phyloP scores from a whole-genome alignment of 1,140 invertebrate genomes.

The Zaprionus kolodkinae region DNA sequence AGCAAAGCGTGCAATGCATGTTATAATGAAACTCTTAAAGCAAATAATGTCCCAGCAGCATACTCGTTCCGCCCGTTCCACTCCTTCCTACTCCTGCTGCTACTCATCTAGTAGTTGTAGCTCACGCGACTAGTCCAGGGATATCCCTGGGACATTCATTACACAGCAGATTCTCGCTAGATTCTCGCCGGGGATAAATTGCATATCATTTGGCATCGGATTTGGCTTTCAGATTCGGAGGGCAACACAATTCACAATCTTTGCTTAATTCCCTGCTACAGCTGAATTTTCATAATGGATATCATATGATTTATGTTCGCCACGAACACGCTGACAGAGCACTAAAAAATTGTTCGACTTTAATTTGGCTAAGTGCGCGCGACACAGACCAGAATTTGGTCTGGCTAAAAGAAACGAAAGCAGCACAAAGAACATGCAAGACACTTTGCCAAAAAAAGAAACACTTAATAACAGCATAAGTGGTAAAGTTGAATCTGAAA shows the following conservation, averaged over 20 bases:
- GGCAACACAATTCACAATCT: slow-evolving; percentile 4
- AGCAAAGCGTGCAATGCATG: slow-evolving; percentile 76
- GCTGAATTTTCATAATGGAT: slow-evolving; percentile 5
- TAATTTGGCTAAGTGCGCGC: slow-evolving; percentile 4
- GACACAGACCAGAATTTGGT: not conserved
- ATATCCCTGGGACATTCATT: slow-evolving; percentile 70
- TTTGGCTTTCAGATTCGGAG: slow-evolving; percentile 38
- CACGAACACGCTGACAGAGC: slow-evolving; percentile 4
- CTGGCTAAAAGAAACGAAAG: not conserved
- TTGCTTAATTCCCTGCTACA: slow-evolving; percentile 1
- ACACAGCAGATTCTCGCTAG: slow-evolving; percentile 75
- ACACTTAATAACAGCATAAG: not conserved
- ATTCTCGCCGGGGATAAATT: slow-evolving; percentile 77
- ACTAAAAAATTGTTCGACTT: not conserved
- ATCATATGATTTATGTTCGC: slow-evolving; percentile 42
- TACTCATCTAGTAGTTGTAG: not conserved
- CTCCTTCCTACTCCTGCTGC: no score
- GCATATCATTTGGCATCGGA: slow-evolving; percentile 79
- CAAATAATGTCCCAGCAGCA: slow-evolving; percentile 67
- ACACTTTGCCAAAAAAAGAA: not conserved
- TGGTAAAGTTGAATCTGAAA: not conserved
- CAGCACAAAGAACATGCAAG: not conserved
- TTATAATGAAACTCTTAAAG: slow-evolving; percentile 83
- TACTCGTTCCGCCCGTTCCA: no score
- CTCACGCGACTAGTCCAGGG: slow-evolving; percentile 15